These are phyloP conservation scores for Gephyroberyx darwinii DNA, from an alignment of 2,797 vertebrate species.

Conservation along the genomic window DNA sequence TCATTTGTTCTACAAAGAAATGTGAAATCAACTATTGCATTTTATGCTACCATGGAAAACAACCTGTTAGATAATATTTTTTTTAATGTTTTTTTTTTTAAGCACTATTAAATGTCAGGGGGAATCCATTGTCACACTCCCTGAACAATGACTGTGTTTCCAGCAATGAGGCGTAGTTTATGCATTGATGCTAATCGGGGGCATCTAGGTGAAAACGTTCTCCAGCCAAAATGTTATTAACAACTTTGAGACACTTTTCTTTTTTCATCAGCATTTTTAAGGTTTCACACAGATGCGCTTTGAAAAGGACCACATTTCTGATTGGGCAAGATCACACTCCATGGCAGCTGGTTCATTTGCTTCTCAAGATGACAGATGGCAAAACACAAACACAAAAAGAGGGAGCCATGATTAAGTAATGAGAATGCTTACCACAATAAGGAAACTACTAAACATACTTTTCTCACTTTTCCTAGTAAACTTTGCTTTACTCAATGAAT, in stretches of 20 bases:
- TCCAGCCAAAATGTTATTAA: slow-evolving; percentile 79
- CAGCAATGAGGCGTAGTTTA: slow-evolving; percentile 64
- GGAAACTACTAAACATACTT: slow-evolving; percentile 71
- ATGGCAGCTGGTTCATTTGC: slow-evolving; percentile 86
- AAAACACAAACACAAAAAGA: slow-evolving; percentile 86
- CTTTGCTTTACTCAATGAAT: slow-evolving; percentile 56
- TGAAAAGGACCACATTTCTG: slow-evolving; percentile 83
- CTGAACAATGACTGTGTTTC: slow-evolving; percentile 38
- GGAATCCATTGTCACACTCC: slow-evolving; percentile 44
- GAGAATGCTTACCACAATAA: slow-evolving; percentile 78
- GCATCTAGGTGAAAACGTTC: slow-evolving; percentile 73
- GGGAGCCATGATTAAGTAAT: slow-evolving; percentile 82
- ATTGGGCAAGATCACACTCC: slow-evolving; percentile 84
- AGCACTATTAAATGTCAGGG: slow-evolving; percentile 27
- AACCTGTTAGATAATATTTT: slow-evolving; percentile 69
- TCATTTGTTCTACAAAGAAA: slow-evolving; percentile 57
- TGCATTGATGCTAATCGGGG: slow-evolving; percentile 72
- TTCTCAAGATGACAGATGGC: slow-evolving; percentile 87
- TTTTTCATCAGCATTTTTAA: slow-evolving; percentile 72
- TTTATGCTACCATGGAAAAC: slow-evolving; percentile 42
- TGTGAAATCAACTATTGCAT: slow-evolving; percentile 42
- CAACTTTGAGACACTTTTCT: slow-evolving; percentile 77
- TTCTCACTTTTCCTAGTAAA: slow-evolving; percentile 69
- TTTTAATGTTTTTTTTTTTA: slow-evolving; percentile 37
- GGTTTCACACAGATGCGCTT: slow-evolving; percentile 83